Evolutionary conservation across 2,888 invertebrate species (phyloP).

Genomic region (Drosophila eohydei): DNA sequence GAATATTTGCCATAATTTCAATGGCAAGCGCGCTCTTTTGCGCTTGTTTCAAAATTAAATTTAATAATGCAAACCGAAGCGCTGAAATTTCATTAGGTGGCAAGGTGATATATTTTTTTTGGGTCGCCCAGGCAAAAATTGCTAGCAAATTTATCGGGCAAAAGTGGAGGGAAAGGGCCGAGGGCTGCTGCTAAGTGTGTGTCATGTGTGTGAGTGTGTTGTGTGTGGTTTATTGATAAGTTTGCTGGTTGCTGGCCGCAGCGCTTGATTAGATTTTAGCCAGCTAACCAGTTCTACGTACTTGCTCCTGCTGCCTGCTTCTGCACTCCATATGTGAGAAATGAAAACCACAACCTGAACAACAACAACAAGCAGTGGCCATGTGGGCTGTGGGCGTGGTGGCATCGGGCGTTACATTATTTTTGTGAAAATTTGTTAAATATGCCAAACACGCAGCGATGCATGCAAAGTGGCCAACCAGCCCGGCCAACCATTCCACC

Average conservation of each 20-base stretch:
- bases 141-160: conserved; percentile 14
- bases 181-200: neutral
- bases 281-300: conserved; percentile 32
- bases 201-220: conserved; percentile 1
- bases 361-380: conserved; percentile 32
- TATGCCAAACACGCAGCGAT: conserved; percentile 81
- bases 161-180: neutral
- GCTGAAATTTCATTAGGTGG: conserved; percentile 67
- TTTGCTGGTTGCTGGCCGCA: conserved; percentile 64
- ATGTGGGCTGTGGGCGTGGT: conserved; percentile 4
- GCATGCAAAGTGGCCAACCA: conserved; percentile 74
- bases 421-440: conserved; percentile 80
- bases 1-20: conserved; percentile 73
- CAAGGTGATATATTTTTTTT: conserved; percentile 52
- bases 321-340: conserved; percentile 35
- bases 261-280: conserved; percentile 80
- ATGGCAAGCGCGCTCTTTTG: conserved; percentile 30
- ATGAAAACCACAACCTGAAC: conserved; percentile 64
- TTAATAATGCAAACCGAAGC: conserved; percentile 68
- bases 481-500: conserved; percentile 13
- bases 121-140: conserved; percentile 31
- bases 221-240: conserved; percentile 73
- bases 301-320: neutral
- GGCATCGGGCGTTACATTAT: conserved; percentile 64
- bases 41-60: conserved; percentile 67